phyloP scores from a whole-genome alignment of 30 jellyfish, hydroid and myxozoan genomes.

The Turritopsis rubra region DNA sequence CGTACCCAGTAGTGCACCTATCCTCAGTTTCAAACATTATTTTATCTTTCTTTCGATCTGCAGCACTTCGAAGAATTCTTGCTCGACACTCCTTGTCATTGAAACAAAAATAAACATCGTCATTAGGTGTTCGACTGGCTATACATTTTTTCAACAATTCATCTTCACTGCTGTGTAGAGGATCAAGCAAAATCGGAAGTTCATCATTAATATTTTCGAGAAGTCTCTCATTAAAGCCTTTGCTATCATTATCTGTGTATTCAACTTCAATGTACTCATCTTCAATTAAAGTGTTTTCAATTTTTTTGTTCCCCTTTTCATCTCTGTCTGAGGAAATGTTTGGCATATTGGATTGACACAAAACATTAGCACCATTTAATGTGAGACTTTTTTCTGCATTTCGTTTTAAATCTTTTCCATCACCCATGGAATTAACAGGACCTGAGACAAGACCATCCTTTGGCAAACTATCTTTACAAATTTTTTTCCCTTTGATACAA shows the following conservation, averaged over 20 bases:
- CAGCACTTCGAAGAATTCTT: neutral
- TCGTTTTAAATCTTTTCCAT: neutral
- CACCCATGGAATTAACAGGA: neutral
- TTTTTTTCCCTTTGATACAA: neutral
- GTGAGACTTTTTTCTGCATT: neutral
- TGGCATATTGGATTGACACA: neutral
- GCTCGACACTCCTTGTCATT: neutral
- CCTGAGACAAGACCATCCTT: neutral
- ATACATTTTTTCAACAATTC: neutral
- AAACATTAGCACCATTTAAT: neutral
- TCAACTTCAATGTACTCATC: constrained; percentile 15
- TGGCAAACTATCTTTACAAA: neutral
- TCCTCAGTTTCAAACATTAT: neutral
- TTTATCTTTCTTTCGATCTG: neutral
- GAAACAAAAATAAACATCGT: constrained; percentile 10
- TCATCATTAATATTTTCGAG: neutral
- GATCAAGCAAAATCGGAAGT: neutral
- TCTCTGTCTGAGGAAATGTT: neutral
- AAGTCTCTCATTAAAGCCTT: neutral
- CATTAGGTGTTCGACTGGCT: neutral
- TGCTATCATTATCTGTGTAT: neutral
- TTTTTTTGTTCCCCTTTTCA: neutral
- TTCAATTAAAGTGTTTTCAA: neutral
- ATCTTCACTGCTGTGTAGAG: neutral
- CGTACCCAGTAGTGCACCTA: neutral